These are phyloP conservation scores for Synaphobranchus kaupii DNA, from an alignment of 2,797 vertebrate genomes.

Conservation along the genomic window DNA sequence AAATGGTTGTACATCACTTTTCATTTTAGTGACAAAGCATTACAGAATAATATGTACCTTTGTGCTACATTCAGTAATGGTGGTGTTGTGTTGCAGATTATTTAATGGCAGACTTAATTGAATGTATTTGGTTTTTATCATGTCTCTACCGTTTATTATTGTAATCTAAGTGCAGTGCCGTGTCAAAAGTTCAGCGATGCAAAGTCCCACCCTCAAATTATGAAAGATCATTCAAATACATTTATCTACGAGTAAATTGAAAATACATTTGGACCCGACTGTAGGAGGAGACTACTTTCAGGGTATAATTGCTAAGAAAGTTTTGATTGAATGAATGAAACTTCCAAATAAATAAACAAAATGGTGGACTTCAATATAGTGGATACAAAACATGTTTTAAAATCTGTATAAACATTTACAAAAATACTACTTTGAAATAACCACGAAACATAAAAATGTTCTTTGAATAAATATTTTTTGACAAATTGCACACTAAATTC, in stretches of 20 bases:
- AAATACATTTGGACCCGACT: background rate
- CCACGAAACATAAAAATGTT: background rate
- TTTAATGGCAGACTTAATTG: slow-evolving; percentile 63
- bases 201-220: background rate
- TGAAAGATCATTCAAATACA: background rate
- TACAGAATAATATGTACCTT: slow-evolving; percentile 62
- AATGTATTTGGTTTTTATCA: slow-evolving; percentile 63
- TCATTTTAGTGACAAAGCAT: slow-evolving; percentile 71
- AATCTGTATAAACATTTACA: background rate
- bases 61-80: slow-evolving; percentile 53
- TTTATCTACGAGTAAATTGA: background rate
- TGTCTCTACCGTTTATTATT: slow-evolving; percentile 35
- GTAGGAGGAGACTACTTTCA: background rate
- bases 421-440: background rate
- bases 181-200: background rate
- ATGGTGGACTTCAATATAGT: background rate
- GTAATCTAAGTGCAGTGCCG: slow-evolving; percentile 43
- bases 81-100: slow-evolving; percentile 52
- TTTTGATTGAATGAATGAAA: background rate
- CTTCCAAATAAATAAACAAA: background rate
- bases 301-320: background rate
- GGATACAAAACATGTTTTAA: background rate
- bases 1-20: slow-evolving; percentile 66
- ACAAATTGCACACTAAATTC: background rate
- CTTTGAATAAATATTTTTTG: background rate